Percentiles rank a stretch among this genome's conserved stretches.
Evolutionary conservation across 2,888 invertebrate genomes (phyloP).

Genomic region (Drosophila paranaensis): DNA sequence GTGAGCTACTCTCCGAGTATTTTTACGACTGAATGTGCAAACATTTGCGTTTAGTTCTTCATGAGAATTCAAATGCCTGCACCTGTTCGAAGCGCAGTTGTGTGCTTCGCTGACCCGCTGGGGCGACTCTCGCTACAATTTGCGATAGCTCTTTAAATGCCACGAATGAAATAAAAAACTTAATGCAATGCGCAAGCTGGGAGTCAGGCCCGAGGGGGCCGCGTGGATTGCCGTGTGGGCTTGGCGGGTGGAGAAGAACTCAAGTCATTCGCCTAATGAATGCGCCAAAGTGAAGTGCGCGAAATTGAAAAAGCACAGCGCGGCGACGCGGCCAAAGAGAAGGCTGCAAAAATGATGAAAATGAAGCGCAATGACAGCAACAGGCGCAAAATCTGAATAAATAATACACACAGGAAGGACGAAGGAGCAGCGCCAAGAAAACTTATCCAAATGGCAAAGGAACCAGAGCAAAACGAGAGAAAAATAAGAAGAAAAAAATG

Average conservation of each 20-base stretch:
- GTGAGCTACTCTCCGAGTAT: conserved; percentile 21
- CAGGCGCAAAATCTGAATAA: conserved; percentile 78
- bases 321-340: conserved; percentile 4
- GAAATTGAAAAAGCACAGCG: conserved; percentile 58
- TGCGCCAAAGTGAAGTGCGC: conserved; percentile 66
- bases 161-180: conserved; percentile 40
- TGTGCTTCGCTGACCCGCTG: not conserved
- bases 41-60: conserved; percentile 55
- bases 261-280: conserved; percentile 78
- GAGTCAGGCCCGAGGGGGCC: too few species aligned
- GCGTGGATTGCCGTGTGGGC: conserved; percentile 10
- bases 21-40: conserved; percentile 44
- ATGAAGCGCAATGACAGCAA: conserved; percentile 71
- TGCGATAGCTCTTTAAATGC: conserved; percentile 36
- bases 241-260: conserved; percentile 60
- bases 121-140: not conserved
- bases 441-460: conserved; percentile 22
- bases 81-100: conserved; percentile 17
- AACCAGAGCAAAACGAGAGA: not conserved
- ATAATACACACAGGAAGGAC: conserved; percentile 51
- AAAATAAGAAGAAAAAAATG: conserved; percentile 5
- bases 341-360: conserved; percentile 43
- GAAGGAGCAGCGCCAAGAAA: conserved; percentile 35
- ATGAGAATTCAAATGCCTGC: conserved; percentile 47
- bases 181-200: conserved; percentile 40